Conservation (phyloP, 1,140 invertebrate genomes). For the Popillia japonica region DNA sequence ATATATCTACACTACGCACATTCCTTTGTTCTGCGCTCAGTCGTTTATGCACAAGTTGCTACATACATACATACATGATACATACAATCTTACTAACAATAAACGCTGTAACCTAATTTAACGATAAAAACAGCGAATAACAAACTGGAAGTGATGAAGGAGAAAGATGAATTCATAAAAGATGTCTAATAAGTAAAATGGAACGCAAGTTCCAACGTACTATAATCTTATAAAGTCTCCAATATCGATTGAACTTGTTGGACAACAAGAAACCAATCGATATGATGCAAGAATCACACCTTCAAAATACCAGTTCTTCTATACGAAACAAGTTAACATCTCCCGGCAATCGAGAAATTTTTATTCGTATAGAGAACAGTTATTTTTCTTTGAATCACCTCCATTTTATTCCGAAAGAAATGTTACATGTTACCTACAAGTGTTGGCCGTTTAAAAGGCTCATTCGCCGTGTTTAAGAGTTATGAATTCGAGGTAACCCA, state of each 20-base stretch:
- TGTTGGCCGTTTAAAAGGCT: neutral
- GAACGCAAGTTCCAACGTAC: too few relatives aligned
- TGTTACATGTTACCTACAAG: neutral
- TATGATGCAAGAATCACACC: neutral
- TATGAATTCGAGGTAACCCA: neutral
- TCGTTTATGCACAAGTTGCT: too few relatives aligned
- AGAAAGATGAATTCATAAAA: too few relatives aligned
- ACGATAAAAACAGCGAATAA: too few relatives aligned
- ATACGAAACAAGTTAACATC: neutral
- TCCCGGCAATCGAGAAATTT: neutral
- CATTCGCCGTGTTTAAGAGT: neutral
- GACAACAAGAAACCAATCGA: neutral
- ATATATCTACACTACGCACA: neutral
- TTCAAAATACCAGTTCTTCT: constrained; percentile 1
- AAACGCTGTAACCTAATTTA: too few relatives aligned
- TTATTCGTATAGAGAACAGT: neutral
- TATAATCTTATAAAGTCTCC: too few relatives aligned
- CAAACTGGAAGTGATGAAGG: too few relatives aligned
- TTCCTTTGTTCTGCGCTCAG: neutral
- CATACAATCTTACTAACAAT: too few relatives aligned
- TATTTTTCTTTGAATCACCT: neutral
- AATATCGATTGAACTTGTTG: too few relatives aligned
- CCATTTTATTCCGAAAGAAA: neutral
- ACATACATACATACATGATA: too few relatives aligned
- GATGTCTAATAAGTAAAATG: too few relatives aligned